A percentile compares a stretch with the other conserved stretches of the same genome.
Evolutionary conservation across 2,797 vertebrate genomes (phyloP).

Genomic region (Clarias pachynema): DNA sequence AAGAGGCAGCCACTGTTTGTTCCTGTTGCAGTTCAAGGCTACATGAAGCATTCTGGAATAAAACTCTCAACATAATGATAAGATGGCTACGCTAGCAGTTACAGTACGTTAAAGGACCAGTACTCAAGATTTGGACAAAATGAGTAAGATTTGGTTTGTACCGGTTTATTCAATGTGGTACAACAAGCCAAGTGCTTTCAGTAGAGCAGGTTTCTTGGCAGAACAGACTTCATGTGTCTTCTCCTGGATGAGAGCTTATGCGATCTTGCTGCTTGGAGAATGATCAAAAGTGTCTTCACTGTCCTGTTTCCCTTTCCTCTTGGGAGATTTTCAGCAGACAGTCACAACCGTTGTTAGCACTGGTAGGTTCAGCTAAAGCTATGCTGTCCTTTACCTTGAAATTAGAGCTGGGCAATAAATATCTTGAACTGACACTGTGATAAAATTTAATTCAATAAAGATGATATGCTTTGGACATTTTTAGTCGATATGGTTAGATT

Average conservation of each 20-base stretch:
- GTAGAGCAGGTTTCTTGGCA: background rate
- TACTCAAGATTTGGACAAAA: background rate
- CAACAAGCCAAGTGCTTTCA: background rate
- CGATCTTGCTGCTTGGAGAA: background rate
- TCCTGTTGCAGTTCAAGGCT: background rate
- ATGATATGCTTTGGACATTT: too few species aligned
- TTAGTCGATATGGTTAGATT: too few species aligned
- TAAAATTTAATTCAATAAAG: too few species aligned
- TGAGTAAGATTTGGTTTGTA: background rate
- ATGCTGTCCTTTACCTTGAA: too few species aligned
- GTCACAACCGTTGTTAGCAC: background rate
- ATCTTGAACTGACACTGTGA: too few species aligned
- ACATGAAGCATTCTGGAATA: background rate
- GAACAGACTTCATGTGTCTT: background rate
- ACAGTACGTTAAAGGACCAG: background rate
- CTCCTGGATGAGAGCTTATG: too few species aligned
- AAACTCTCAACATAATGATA: background rate
- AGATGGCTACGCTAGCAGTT: background rate
- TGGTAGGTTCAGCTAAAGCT: background rate
- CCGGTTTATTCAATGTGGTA: background rate
- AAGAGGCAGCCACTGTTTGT: constrained; percentile 1
- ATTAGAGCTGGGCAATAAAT: too few species aligned
- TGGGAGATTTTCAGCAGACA: background rate
- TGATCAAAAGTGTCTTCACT: background rate
- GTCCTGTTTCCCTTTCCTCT: background rate